Evolutionary conservation across 2,113 vertebrate genomes (phyloP), one percentile per base, ranked within the genome.

Genomic region (Cebidichthys violaceus): DNA sequence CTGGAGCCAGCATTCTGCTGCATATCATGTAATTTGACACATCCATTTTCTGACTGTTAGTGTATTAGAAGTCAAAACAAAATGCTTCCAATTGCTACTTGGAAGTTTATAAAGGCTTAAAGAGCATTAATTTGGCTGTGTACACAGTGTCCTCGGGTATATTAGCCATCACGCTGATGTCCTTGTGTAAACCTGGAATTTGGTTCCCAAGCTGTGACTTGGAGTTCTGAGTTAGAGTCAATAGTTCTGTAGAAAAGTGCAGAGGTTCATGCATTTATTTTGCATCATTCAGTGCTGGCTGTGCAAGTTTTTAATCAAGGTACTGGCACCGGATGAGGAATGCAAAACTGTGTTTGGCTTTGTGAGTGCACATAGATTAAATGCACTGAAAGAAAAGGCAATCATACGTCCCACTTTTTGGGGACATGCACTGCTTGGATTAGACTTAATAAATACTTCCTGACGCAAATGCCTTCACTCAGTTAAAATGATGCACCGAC

Each of bases 91-190:
- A 52, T 57, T 54, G n/a, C 57, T 47, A 31, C 39, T 64, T 83
- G 9, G 72, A 70, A 57, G 39, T 62, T 72, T 55, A 67, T 64
- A 77, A 71, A 68, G 65, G 73, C 75, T 68, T 18, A 24, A 60
- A 66, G 65, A 68, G 67, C 47, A 43, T 69, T 67, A 33, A 50
- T 74, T 66, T 33, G 73, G 31, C 27, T 18, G 57, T 20, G 20
- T 18, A 57, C 22, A 9, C 60, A 0, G 14, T 29, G 73, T 71
- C 33, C 68, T 59, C 39, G 14, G 11, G n/a, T 24, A 0, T 64
- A 67, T 41, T 72, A 52, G 45, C 62, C 29, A 24, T 52, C 75
- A 20, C 13, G 54, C 13, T 47, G 50, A 29, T 33, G 54, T 52
- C 72, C 14, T 62, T 45, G 24, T 33, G 72, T 27, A 37, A 75